Evolutionary conservation across 2,888 invertebrate species (phyloP).

Genomic region (Allolobophora icterica): DNA sequence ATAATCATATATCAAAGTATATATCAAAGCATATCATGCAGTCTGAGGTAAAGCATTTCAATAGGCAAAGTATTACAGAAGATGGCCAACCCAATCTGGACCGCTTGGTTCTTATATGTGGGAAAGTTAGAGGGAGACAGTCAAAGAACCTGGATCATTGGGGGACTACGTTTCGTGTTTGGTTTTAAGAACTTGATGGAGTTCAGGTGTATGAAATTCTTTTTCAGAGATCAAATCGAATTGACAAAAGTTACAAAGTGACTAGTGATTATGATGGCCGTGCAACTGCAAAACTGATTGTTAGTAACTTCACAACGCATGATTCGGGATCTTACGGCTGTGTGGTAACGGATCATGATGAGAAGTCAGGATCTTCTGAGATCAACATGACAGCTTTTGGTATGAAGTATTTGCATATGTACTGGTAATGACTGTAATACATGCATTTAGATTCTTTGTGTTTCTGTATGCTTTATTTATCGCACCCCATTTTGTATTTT

Average conservation of each 20-base stretch:
- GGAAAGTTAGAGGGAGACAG: background rate
- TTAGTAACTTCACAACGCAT: background rate
- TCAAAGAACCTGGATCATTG: background rate
- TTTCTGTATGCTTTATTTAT: too few relatives aligned
- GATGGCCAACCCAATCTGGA: background rate
- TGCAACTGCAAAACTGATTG: background rate
- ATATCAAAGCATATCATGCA: background rate
- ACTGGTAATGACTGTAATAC: background rate
- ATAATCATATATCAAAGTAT: too few relatives aligned
- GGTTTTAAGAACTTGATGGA: background rate
- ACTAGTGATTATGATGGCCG: background rate
- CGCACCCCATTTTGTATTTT: too few relatives aligned
- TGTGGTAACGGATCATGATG: constrained; percentile 7
- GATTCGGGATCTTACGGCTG: background rate
- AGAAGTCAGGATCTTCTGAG: background rate
- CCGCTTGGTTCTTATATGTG: background rate
- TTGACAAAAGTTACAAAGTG: background rate
- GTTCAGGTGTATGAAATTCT: background rate
- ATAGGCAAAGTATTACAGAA: background rate
- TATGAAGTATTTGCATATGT: background rate
- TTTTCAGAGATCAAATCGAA: background rate
- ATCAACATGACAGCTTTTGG: constrained; percentile 3
- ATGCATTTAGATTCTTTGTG: background rate
- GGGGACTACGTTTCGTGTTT: background rate
- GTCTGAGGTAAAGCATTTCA: constrained; percentile 7